phyloP scores from a whole-genome alignment of 2,888 invertebrate genomes.

The Laothoe populi region DNA sequence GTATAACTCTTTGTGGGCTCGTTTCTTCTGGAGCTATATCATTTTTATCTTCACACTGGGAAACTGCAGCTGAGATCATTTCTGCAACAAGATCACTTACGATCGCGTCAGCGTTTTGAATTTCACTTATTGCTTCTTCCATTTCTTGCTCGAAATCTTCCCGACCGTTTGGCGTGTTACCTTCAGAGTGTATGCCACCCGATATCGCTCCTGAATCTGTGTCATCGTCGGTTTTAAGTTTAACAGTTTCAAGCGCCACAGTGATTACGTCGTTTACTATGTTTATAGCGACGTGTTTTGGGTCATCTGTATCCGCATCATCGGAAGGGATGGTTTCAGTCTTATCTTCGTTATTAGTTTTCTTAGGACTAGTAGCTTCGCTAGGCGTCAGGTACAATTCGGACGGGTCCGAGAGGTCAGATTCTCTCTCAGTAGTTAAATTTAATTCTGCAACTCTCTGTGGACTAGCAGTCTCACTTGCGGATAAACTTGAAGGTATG shows the following conservation, averaged over 20 bases:
- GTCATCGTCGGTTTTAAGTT: slow-evolving; percentile 74
- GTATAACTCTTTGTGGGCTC: slow-evolving; percentile 64
- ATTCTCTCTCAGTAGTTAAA: slow-evolving; percentile 80
- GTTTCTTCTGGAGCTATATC: slow-evolving; percentile 38
- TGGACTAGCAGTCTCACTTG: slow-evolving; percentile 78
- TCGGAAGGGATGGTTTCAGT: slow-evolving; percentile 62
- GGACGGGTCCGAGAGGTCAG: slow-evolving; percentile 87
- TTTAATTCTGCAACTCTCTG: slow-evolving; percentile 72
- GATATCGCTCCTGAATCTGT: slow-evolving; percentile 80
- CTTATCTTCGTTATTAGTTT: slow-evolving; percentile 64
- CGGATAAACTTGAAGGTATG: slow-evolving; percentile 77
- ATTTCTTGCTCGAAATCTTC: slow-evolving; percentile 77
- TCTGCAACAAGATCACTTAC: slow-evolving; percentile 70
- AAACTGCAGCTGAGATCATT: slow-evolving; percentile 61
- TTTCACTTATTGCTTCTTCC: slow-evolving; percentile 69
- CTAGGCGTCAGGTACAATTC: slow-evolving; percentile 89
- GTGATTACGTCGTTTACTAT: slow-evolving; percentile 81
- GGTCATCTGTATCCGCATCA: slow-evolving; percentile 63
- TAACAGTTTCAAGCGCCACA: slow-evolving; percentile 74
- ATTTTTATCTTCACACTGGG: slow-evolving; percentile 47
- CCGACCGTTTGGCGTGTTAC: slow-evolving; percentile 76
- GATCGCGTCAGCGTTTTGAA: slow-evolving; percentile 63
- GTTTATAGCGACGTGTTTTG: slow-evolving; percentile 73
- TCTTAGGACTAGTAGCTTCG: slow-evolving; percentile 83
- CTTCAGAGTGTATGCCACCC: slow-evolving; percentile 74